Base-by-base conservation (phyloP, 2,888 invertebrate genomes). In the Pollenia griseotomentosa region DNA sequence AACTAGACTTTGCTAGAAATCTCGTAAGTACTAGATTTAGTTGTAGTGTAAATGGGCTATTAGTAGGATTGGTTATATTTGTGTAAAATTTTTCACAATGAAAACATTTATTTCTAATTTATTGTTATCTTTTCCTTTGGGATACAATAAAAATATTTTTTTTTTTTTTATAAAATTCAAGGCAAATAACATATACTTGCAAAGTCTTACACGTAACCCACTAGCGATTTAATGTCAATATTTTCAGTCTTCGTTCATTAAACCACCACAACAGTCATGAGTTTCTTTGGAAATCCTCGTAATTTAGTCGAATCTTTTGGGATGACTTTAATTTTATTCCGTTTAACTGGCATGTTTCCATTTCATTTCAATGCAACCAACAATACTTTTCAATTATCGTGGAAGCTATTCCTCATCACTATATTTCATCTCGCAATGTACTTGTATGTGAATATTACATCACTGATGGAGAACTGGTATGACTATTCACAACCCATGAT, bases 401-500 rank as follows among this genome's bases (percentile, higher is more conserved):
- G 87, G 77, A 70, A 78, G 3, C 48, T 87, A 0, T 42, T 88
- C 11, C 5, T 66, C 1, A 8, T 88, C 0, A 89, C 89, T 0
- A 1, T 90, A 2, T 5, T 86, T 0, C 90, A 91, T 59, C 16
- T 90, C 5, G 2, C 61, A 0, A 33, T 88, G 33, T 90, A 88
- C 75, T 59, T 78, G n/a, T 90, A 89, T 77, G 89, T 91, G 5
- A 91, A 91, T 57, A 14, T 84, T 0, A 87, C 74, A 1, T 48
- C 90, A 9, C 19, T 90, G 8, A 12, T 85, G n/a, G 78, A 73
- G 2, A 89, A 90, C 48, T 88, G 89, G 84, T 48, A 55, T 0
- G 61, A 81, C 10, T 90, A 89, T 77, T 88, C 88, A 0, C 89
- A 90, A 5, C 91, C 90, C 0, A 84, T 90, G 33, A 83, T 89